Evolutionary conservation across 1,140 invertebrate species (phyloP), one percentile per base, ranked within the genome.

Genomic region (Drosophila lowei): DNA sequence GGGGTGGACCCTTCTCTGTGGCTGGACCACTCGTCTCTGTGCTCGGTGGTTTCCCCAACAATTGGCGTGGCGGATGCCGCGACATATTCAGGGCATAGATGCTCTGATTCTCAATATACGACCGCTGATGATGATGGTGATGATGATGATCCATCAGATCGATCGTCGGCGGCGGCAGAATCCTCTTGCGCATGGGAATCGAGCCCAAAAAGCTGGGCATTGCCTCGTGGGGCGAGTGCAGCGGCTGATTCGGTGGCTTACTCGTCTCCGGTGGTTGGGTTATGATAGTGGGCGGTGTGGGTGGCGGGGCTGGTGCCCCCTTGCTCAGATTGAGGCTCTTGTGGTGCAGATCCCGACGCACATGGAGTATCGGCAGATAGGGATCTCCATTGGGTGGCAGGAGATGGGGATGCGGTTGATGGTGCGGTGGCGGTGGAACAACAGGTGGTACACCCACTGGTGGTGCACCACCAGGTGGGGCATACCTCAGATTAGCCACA

Each of bases 261-360:
- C 30, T 48, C 28, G 91, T 9, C 91, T 92, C 47, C 89, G 92
- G 9, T 90, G 92, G 8, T 90, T 7, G 90, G 86, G 3, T 84
- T 84, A 13, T 91, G 90, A 53, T 92, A 86, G 65, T 83, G 34
- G 78, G 56, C 47, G 78, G 61, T 30, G 74, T 61, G n/a, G 56
- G 53, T 7, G 73, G n/a, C 3, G 89, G 23, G 4, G 67, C 38
- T n/a, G 63, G 30, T 0, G 61, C 61, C 0, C 66, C 65, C 47
- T 83, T 90, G 28, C 72, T 79, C 2, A 53, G 74, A 48, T 85
- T 86, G 42, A 93, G 88, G 53, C 92, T 92, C 54, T 92, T 92
- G 72, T 94, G 94, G 60, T 95, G 93, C 21, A 96, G 91, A 76
- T 96, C 95, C 85, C 95, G 92, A 38, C 95, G 92, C 21, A 96